These are phyloP conservation scores for Lindbergichthys nudifrons DNA, from an alignment of 2,797 vertebrate genomes.

Conservation along the genomic window DNA sequence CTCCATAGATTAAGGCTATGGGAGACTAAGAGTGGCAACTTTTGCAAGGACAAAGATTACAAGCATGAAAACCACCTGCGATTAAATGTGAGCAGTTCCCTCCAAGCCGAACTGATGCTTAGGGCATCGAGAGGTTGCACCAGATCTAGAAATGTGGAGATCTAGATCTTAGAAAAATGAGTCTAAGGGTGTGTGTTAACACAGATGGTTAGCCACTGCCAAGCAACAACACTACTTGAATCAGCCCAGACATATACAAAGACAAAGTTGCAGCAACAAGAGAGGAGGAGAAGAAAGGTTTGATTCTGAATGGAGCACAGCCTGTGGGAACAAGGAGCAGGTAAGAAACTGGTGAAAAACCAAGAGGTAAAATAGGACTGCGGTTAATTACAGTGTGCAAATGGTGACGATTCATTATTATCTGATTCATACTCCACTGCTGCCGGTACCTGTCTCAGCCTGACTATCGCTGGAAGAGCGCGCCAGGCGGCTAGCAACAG, in stretches of 20 bases:
- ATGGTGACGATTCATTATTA: slow-evolving; percentile 22
- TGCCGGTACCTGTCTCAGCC: slow-evolving; percentile 86
- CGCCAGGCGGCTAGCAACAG: slow-evolving; percentile 92
- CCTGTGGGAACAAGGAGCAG: slow-evolving; percentile 53
- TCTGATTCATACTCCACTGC: slow-evolving; percentile 60
- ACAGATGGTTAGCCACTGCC: slow-evolving; percentile 17
- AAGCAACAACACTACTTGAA: slow-evolving; percentile 41
- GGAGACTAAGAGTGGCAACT: slow-evolving; percentile 9
- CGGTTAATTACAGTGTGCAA: slow-evolving; percentile 46
- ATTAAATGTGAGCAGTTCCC: slow-evolving; percentile 30
- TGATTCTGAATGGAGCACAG: slow-evolving; percentile 44
- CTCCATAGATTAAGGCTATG: neutral
- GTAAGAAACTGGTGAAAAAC: slow-evolving; percentile 39
- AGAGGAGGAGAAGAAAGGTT: slow-evolving; percentile 32
- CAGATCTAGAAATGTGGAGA: slow-evolving; percentile 16
- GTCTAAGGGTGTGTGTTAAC: slow-evolving; percentile 8
- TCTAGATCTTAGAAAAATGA: slow-evolving; percentile 26
- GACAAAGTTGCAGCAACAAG: slow-evolving; percentile 25
- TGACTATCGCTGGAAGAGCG: slow-evolving; percentile 91
- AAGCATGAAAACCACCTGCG: slow-evolving; percentile 50
- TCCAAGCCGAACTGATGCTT: slow-evolving; percentile 34
- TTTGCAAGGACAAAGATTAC: slow-evolving; percentile 43
- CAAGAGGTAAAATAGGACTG: slow-evolving; percentile 9
- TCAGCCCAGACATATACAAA: slow-evolving; percentile 26
- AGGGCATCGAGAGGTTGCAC: slow-evolving; percentile 17